Conservation (phyloP, 2,797 vertebrate genomes). For the Menidia menidia region DNA sequence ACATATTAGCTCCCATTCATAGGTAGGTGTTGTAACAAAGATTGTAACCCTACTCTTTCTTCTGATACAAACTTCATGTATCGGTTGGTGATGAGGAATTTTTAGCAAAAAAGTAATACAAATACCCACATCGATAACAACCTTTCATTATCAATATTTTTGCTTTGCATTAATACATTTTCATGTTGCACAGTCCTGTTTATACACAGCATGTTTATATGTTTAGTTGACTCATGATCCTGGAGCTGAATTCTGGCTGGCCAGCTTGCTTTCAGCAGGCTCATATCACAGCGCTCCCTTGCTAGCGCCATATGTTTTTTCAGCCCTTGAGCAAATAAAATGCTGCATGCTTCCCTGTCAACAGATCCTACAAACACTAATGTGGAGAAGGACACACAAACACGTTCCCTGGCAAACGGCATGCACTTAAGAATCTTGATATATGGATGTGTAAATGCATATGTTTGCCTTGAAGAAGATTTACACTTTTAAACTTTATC, state of each 20-base stretch:
- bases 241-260: constrained; percentile 41
- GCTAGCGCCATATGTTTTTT: constrained; percentile 71
- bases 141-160: constrained; percentile 4
- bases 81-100: neutral
- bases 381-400: constrained; percentile 61
- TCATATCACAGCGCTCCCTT: constrained; percentile 67
- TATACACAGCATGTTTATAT: constrained; percentile 42
- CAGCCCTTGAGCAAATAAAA: constrained; percentile 78
- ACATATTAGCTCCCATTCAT: neutral
- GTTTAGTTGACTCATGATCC: constrained; percentile 54
- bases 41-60: neutral
- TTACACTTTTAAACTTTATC: constrained; percentile 61
- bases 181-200: constrained; percentile 36
- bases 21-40: neutral
- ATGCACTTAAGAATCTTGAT: constrained; percentile 46
- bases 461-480: constrained; percentile 51
- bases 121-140: neutral
- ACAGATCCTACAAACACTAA: constrained; percentile 78
- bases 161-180: constrained; percentile 12
- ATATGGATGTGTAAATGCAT: constrained; percentile 56
- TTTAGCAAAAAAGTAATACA: neutral
- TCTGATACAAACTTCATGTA: neutral
- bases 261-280: constrained; percentile 71
- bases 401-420: constrained; percentile 39
- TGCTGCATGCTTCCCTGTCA: constrained; percentile 79